Conservation (phyloP, 2,113 vertebrate species). For the Herpetotheres cachinnans region DNA sequence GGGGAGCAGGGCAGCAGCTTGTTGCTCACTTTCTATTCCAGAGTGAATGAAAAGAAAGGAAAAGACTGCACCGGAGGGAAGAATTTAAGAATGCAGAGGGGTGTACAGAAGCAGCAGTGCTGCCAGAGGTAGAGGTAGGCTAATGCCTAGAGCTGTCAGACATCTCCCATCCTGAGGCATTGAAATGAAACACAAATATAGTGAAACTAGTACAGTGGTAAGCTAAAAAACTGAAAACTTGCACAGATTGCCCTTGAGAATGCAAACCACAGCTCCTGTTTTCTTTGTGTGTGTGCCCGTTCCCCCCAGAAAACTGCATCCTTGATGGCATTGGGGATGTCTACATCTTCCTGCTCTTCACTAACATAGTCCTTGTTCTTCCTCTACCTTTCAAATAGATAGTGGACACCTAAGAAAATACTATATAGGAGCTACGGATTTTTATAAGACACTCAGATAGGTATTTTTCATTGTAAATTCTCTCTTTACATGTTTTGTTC, state of each 20-base stretch:
- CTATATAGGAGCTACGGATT: background rate
- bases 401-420: background rate
- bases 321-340: background rate
- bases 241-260: background rate
- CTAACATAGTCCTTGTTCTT: background rate
- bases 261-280: background rate
- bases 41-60: background rate
- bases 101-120: background rate
- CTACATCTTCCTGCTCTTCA: background rate
- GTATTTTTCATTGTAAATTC: background rate
- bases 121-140: background rate
- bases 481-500: background rate
- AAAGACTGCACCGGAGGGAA: background rate
- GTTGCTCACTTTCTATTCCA: background rate
- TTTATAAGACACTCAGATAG: background rate
- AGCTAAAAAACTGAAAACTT: background rate
- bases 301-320: background rate
- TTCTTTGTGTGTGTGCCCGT: accelerated
- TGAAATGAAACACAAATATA: background rate
- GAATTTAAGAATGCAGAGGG: background rate
- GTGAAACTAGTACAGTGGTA: background rate
- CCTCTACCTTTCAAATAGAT: background rate
- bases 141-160: background rate
- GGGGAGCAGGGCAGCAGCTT: background rate
- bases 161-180: background rate